Percentiles rank a stretch among this genome's conserved stretches.
Evolutionary conservation across 2,888 invertebrate species (phyloP).

Genomic region (Synanthedon formicaeformis): DNA sequence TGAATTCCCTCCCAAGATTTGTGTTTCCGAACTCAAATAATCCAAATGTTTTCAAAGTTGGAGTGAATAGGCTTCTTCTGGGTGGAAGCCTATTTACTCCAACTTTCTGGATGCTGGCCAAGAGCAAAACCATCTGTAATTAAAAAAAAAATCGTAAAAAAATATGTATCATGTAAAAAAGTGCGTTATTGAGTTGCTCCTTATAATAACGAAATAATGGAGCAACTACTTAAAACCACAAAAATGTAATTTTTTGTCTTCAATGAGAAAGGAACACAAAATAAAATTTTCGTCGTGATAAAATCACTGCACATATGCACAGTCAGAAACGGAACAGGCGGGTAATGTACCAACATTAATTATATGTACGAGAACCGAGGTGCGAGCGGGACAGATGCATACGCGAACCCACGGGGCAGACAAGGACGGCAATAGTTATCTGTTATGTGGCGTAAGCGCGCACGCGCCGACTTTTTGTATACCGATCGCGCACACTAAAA

Average conservation of each 20-base stretch:
- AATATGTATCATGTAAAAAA: too few species aligned
- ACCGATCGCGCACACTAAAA: slow-evolving; percentile 5
- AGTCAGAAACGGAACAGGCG: slow-evolving; percentile 19
- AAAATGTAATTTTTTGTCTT: background rate
- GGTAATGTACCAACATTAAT: slow-evolving; percentile 37
- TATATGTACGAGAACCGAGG: slow-evolving; percentile 22
- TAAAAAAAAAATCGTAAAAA: too few species aligned
- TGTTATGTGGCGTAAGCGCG: slow-evolving; percentile 42
- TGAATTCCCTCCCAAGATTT: too few species aligned
- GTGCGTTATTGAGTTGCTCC: too few species aligned
- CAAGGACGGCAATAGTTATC: slow-evolving; percentile 22
- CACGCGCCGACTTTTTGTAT: slow-evolving; percentile 42
- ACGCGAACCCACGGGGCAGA: slow-evolving; percentile 9
- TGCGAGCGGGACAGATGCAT: slow-evolving; percentile 15
- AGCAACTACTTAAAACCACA: too few species aligned
- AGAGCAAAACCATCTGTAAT: too few species aligned
- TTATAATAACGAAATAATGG: too few species aligned
- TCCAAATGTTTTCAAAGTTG: too few species aligned
- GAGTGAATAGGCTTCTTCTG: too few species aligned
- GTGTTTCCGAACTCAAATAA: too few species aligned
- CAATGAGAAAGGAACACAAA: background rate
- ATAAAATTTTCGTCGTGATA: slow-evolving; percentile 8
- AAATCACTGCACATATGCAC: slow-evolving; percentile 15
- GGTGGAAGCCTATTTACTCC: too few species aligned
- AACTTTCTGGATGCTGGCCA: too few species aligned